Evolutionary conservation across 2,888 invertebrate genomes (phyloP).

Genomic region (Agapostemon virescens): DNA sequence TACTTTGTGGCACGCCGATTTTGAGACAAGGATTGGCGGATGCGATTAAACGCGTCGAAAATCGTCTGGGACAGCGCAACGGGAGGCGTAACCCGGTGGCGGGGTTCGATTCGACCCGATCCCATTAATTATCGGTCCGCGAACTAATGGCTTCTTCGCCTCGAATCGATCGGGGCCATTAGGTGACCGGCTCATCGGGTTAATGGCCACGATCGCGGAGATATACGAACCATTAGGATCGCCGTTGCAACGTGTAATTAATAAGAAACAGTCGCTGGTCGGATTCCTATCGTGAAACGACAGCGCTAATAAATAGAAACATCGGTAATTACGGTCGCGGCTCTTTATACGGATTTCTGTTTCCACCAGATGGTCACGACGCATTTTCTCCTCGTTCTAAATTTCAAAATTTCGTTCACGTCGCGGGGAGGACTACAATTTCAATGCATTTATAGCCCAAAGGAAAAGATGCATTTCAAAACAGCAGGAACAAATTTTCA

Average conservation of each 20-base stretch:
- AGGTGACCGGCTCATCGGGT: conserved; percentile 32
- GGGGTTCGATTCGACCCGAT: conserved; percentile 52
- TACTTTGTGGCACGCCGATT: no score
- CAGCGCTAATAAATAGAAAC: conserved; percentile 7
- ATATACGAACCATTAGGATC: conserved; percentile 41
- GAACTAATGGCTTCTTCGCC: conserved; percentile 56
- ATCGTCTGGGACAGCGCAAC: not conserved
- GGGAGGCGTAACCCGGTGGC: conserved; percentile 32
- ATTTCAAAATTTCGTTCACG: no score
- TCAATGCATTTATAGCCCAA: no score
- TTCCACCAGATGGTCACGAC: not conserved
- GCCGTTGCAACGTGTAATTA: conserved; percentile 52
- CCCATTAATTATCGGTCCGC: conserved; percentile 60
- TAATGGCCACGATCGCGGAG: conserved; percentile 53
- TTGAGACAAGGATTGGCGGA: no score
- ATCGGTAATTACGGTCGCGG: not conserved
- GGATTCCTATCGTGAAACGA: conserved; percentile 2
- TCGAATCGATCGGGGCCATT: conserved; percentile 51
- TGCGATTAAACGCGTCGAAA: not conserved
- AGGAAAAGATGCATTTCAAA: no score
- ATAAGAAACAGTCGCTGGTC: conserved; percentile 40
- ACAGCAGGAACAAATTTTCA: not conserved
- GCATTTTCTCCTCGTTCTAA: not conserved
- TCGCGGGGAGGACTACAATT: no score
- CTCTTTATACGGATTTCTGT: not conserved